phyloP scores from a whole-genome alignment of 1,140 invertebrate species.

The Plodia interpunctella region DNA sequence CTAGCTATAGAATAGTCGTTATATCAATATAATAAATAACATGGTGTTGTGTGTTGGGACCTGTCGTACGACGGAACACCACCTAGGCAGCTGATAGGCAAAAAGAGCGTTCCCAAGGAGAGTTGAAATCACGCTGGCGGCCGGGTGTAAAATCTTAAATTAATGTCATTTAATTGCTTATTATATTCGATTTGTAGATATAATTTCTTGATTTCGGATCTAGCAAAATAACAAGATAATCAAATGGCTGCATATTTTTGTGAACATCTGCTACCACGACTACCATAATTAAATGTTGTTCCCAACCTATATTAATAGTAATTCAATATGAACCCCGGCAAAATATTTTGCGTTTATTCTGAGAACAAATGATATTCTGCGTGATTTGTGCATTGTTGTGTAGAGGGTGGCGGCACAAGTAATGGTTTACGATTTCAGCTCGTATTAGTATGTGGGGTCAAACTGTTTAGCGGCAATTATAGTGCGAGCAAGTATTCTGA shows the following conservation, averaged over 20 bases:
- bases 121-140: too few species aligned
- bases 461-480: neutral
- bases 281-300: constrained; percentile 4
- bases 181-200: too few species aligned
- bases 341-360: constrained; percentile 4
- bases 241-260: neutral
- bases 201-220: too few species aligned
- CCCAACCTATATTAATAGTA: neutral
- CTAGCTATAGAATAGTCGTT: too few species aligned
- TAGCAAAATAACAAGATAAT: too few species aligned
- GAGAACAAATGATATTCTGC: constrained; percentile 2
- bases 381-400: constrained; percentile 5
- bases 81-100: too few species aligned
- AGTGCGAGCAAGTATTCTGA: neutral
- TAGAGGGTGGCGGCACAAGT: neutral
- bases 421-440: neutral
- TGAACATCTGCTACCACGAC: neutral
- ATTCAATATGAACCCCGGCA: neutral
- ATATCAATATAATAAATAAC: too few species aligned
- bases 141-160: too few species aligned
- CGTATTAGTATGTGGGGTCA: neutral
- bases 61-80: too few species aligned
- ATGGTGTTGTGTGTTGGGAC: too few species aligned
- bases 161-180: too few species aligned
- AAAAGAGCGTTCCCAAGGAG: too few species aligned